A percentile compares a stretch with the other conserved stretches of the same genome.
Evolutionary conservation across 1,140 invertebrate species (phyloP).

Genomic region (Dryas iulia): DNA sequence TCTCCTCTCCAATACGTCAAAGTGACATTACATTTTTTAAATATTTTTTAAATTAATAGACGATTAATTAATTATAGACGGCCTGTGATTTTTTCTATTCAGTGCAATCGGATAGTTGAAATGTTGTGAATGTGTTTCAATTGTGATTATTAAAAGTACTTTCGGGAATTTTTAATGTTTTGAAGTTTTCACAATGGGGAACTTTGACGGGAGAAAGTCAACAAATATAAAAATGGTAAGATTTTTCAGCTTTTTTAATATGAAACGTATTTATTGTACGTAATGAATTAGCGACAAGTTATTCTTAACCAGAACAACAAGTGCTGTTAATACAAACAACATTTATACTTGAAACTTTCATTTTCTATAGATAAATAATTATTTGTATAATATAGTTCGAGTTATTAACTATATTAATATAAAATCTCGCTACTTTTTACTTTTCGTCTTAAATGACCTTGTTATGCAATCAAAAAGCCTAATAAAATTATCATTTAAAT

Average conservation of each 20-base stretch:
- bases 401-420: not conserved
- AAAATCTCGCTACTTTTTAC: not conserved
- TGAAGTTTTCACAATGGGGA: slow-evolving; percentile 44
- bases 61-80: too few relatives aligned
- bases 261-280: slow-evolving; percentile 10
- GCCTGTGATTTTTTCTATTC: slow-evolving; percentile 39
- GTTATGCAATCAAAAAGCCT: not conserved
- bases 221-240: slow-evolving; percentile 49
- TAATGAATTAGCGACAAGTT: not conserved
- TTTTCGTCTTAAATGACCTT: not conserved
- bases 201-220: slow-evolving; percentile 45
- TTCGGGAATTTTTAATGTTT: slow-evolving; percentile 51
- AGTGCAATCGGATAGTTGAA: slow-evolving; percentile 34
- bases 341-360: slow-evolving; percentile 13
- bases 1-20: slow-evolving; percentile 61
- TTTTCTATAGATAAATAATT: not conserved
- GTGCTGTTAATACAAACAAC: slow-evolving; percentile 6
- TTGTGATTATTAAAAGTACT: slow-evolving; percentile 41
- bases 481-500: not conserved
- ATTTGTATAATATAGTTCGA: too few relatives aligned
- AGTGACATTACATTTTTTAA: slow-evolving; percentile 32
- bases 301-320: slow-evolving; percentile 2
- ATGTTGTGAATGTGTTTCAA: slow-evolving; percentile 59
- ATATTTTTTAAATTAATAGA: slow-evolving; percentile 32
- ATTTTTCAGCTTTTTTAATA: slow-evolving; percentile 8